Percentiles rank a stretch among this genome's conserved stretches.
Conservation (phyloP, 2,797 vertebrate species). For the Hippocampus kuda region DNA sequence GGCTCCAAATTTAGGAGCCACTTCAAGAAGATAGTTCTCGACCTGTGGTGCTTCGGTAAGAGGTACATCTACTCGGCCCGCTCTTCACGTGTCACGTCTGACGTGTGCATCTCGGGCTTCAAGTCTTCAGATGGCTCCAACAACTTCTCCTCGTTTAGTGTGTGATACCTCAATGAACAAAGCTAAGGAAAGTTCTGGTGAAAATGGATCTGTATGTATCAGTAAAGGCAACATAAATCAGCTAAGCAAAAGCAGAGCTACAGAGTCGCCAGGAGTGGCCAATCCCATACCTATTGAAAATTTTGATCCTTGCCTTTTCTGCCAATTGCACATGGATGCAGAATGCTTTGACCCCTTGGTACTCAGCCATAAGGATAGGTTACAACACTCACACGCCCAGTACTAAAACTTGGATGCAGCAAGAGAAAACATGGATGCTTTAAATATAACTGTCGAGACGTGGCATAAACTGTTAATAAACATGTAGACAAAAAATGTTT, state of each 20-base stretch:
- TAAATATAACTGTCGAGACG: background rate
- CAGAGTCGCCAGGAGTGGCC: too few species aligned
- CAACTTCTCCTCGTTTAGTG: constrained; percentile 77
- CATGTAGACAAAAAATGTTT: background rate
- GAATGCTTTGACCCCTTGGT: too few species aligned
- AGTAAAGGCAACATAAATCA: background rate
- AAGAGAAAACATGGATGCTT: too few species aligned
- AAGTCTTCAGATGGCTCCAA: constrained; percentile 57
- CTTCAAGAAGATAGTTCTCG: constrained; percentile 72
- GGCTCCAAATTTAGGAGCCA: constrained; percentile 85
- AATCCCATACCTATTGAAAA: too few species aligned
- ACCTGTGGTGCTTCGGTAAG: constrained; percentile 70
- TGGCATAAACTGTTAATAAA: background rate
- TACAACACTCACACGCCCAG: background rate
- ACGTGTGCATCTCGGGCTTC: constrained; percentile 57
- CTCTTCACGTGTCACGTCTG: constrained; percentile 59
- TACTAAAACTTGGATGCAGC: background rate
- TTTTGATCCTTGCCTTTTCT: too few species aligned
- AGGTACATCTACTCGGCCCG: constrained; percentile 52
- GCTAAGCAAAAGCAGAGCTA: too few species aligned
- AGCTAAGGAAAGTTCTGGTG: background rate
- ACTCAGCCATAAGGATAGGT: background rate
- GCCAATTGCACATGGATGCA: too few species aligned
- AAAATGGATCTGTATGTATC: background rate
- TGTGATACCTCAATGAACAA: constrained; percentile 37